phyloP scores from a whole-genome alignment of 2,113 vertebrate species.

The Argyrosomus japonicus region DNA sequence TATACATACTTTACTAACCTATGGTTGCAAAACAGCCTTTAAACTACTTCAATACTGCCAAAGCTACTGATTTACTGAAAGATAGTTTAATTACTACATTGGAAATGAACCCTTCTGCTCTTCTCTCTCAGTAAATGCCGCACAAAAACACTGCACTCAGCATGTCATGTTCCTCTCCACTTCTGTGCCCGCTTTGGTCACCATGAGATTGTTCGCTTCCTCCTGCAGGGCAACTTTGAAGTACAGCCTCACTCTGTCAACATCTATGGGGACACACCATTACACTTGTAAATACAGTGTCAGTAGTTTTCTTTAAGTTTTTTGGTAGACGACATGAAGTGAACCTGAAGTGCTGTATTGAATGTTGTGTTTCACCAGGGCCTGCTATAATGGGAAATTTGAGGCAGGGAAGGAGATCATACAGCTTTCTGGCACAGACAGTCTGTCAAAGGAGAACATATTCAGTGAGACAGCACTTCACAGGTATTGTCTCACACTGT shows the following conservation, averaged over 20 bases:
- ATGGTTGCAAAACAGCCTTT: background rate
- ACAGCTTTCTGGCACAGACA: constrained; percentile 91
- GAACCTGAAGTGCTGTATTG: background rate
- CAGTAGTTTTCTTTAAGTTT: background rate
- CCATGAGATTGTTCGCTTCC: constrained; percentile 86
- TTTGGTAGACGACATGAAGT: background rate
- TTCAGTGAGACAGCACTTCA: constrained; percentile 97
- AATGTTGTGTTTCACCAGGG: constrained; percentile 79
- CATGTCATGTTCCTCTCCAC: constrained; percentile 92
- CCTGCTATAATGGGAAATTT: constrained; percentile 92
- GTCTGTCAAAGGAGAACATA: constrained; percentile 94
- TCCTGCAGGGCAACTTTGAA: constrained; percentile 88
- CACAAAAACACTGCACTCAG: too few species aligned
- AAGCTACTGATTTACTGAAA: background rate
- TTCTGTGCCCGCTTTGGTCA: constrained; percentile 95
- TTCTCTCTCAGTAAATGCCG: constrained; percentile 88
- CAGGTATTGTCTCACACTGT: constrained; percentile 80
- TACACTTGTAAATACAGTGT: constrained; percentile 89
- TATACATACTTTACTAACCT: background rate
- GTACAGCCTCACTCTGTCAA: constrained; percentile 92
- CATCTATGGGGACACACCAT: constrained; percentile 94
- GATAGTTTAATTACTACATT: background rate
- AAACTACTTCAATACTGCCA: background rate
- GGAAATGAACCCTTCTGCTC: background rate
- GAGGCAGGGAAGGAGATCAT: constrained; percentile 91